Conservation (phyloP, 2,113 vertebrate genomes). For the Ivindomyrus marchei region DNA sequence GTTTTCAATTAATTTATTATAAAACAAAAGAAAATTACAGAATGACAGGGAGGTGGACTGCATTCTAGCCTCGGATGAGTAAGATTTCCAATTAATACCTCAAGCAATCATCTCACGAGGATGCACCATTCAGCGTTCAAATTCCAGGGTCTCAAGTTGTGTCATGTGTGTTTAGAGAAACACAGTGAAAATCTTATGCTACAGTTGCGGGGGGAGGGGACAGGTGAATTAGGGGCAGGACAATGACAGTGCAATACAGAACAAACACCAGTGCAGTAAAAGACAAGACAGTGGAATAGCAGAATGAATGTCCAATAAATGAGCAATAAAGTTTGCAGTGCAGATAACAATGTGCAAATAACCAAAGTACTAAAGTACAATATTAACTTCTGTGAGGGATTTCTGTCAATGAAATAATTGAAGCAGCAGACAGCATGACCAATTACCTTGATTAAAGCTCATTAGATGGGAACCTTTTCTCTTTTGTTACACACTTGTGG, state of each 20-base stretch:
- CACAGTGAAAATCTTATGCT: background rate
- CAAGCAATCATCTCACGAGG: background rate
- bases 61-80: background rate
- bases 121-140: background rate
- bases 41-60: background rate
- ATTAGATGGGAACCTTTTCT: background rate
- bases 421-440: background rate
- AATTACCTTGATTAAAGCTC: conserved; percentile 9
- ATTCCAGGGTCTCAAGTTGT: background rate
- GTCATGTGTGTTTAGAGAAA: background rate
- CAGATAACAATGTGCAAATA: background rate
- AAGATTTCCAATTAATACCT: background rate
- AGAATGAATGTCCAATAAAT: background rate
- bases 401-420: background rate
- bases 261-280: background rate
- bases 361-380: background rate
- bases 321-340: background rate
- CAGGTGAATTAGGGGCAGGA: background rate
- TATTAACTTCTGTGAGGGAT: background rate
- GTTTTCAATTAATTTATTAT: background rate
- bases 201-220: background rate
- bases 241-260: background rate
- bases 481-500: background rate
- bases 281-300: background rate
- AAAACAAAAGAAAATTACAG: background rate